These are phyloP conservation scores for Sinodicranocentrus sp. DNA, from an alignment of 2,888 invertebrate genomes.

Conservation along the genomic window DNA sequence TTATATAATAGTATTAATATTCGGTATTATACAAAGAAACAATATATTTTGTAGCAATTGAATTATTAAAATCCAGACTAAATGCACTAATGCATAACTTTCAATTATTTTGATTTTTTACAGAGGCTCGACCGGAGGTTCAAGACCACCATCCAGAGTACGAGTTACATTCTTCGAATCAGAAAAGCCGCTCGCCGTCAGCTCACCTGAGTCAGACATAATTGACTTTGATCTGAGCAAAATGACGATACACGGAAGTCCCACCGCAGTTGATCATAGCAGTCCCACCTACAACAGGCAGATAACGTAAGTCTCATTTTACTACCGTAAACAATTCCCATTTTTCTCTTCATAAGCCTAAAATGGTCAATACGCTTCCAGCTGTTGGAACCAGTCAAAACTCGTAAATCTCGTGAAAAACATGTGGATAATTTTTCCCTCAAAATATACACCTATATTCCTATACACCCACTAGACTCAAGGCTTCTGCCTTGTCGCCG, in stretches of 20 bases:
- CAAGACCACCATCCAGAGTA: conserved; percentile 80
- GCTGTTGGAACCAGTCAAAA: too few species aligned
- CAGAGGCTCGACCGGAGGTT: conserved; percentile 76
- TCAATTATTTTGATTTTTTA: conserved; percentile 40
- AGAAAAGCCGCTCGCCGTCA: conserved; percentile 86
- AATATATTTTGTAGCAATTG: too few species aligned
- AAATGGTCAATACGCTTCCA: too few species aligned
- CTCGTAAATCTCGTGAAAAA: too few species aligned
- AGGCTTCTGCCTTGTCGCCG: too few species aligned
- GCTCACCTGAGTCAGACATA: conserved; percentile 82
- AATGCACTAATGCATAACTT: too few species aligned
- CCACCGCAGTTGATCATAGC: conserved; percentile 77
- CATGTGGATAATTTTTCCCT: too few species aligned
- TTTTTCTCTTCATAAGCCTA: not conserved
- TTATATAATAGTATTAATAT: too few species aligned
- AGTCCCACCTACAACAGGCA: conserved; percentile 83
- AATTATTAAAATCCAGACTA: too few species aligned
- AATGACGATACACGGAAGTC: conserved; percentile 76
- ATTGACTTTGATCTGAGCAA: conserved; percentile 78
- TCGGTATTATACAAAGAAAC: too few species aligned
- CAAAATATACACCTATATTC: too few species aligned
- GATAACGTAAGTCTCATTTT: conserved; percentile 82
- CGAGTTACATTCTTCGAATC: conserved; percentile 91
- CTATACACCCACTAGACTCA: too few species aligned
- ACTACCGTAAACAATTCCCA: not conserved